Evolutionary conservation across 1,140 invertebrate species (phyloP).

Genomic region (Drosophila quadrilineata): DNA sequence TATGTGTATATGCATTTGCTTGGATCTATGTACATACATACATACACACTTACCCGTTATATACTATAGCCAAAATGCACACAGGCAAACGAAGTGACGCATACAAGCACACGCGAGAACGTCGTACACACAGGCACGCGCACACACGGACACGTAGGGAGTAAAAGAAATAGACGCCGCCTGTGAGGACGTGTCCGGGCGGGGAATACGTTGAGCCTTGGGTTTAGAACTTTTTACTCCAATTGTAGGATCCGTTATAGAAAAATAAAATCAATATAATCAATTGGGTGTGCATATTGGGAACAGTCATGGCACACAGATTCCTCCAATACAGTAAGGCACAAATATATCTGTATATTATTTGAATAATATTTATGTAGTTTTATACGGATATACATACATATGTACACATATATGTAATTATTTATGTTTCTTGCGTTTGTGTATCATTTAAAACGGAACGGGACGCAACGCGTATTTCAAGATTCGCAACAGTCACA

Average conservation of each 20-base stretch:
- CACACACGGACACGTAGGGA: conserved; percentile 13
- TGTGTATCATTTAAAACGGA: conserved; percentile 62
- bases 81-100: neutral
- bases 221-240: conserved; percentile 81
- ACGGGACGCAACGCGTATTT: conserved; percentile 1
- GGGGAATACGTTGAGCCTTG: neutral
- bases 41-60: conserved; percentile 42
- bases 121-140: conserved; percentile 12
- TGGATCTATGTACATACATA: neutral
- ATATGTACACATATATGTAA: too few species aligned
- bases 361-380: conserved; percentile 6
- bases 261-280: conserved; percentile 82
- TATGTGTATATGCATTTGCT: neutral
- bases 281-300: conserved; percentile 77
- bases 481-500: neutral
- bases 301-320: conserved; percentile 64
- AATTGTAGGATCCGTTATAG: conserved; percentile 81
- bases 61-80: neutral
- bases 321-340: conserved; percentile 41
- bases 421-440: conserved; percentile 66
- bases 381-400: too few species aligned
- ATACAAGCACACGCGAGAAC: conserved; percentile 10
- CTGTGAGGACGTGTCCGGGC: conserved; percentile 19
- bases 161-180: too few species aligned
- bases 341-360: conserved; percentile 15